phyloP scores from a whole-genome alignment of 1,140 invertebrate species.

The Platorchestia sp. region DNA sequence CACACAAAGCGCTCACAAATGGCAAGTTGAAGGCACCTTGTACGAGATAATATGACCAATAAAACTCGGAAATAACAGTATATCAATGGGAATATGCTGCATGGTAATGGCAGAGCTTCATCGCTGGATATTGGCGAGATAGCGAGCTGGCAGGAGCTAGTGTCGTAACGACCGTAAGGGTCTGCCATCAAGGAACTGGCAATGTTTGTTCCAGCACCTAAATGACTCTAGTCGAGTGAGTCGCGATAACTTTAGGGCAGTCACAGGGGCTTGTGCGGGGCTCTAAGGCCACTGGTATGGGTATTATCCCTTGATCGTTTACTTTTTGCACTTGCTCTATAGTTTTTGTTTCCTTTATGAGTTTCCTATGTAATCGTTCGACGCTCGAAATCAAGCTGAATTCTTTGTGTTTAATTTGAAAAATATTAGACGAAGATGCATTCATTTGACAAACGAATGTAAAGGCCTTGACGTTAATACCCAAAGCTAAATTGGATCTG shows the following conservation, averaged over 20 bases:
- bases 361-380: not conserved
- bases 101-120: conserved; percentile 53
- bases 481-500: conserved; percentile 55
- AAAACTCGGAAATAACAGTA: conserved; percentile 52
- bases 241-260: conserved; percentile 43
- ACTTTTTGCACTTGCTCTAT: not conserved
- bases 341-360: conserved; percentile 21
- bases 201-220: conserved; percentile 49
- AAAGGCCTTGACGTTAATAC: conserved; percentile 54
- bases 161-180: conserved; percentile 52
- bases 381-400: not conserved
- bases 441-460: conserved; percentile 55
- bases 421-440: not conserved
- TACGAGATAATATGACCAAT: conserved; percentile 51
- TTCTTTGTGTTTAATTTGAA: not conserved
- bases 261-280: conserved; percentile 32
- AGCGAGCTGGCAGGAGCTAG: conserved; percentile 47
- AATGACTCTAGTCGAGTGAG: conserved; percentile 36
- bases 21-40: conserved; percentile 39
- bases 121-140: conserved; percentile 49
- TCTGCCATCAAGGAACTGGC: conserved; percentile 50
- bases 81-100: conserved; percentile 49
- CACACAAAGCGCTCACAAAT: conserved; percentile 39
- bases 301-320: conserved; percentile 39
- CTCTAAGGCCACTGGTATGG: conserved; percentile 33